Conservation (phyloP, 1,140 invertebrate species). For the Leguminivora glycinivorella region DNA sequence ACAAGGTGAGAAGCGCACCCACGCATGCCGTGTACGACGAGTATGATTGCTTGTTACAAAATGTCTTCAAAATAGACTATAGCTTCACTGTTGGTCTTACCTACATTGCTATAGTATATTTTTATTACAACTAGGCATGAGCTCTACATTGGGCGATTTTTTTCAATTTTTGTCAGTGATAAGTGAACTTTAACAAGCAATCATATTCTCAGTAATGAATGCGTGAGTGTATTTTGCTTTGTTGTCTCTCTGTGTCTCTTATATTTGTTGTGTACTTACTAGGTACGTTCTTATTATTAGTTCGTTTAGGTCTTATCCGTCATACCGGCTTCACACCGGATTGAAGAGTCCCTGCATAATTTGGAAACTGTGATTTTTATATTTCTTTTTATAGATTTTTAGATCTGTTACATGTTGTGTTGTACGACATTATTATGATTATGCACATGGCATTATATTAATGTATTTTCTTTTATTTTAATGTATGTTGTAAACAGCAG, state of each 20-base stretch:
- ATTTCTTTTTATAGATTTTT: slow-evolving; percentile 73
- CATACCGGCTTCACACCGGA: slow-evolving; percentile 68
- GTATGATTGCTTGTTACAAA: slow-evolving; percentile 60
- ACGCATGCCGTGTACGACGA: slow-evolving; percentile 63
- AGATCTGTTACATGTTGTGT: slow-evolving; percentile 76
- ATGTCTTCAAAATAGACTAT: slow-evolving; percentile 29
- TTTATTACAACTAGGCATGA: slow-evolving; percentile 4
- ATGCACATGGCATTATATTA: slow-evolving; percentile 23
- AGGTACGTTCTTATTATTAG: slow-evolving; percentile 63
- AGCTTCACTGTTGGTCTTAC: neutral
- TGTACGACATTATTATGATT: slow-evolving; percentile 49
- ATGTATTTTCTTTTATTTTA: slow-evolving; percentile 31
- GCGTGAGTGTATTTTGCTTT: slow-evolving; percentile 70
- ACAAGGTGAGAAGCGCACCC: slow-evolving; percentile 75
- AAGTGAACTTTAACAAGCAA: slow-evolving; percentile 45
- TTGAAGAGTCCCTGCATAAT: slow-evolving; percentile 78
- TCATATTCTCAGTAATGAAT: slow-evolving; percentile 66
- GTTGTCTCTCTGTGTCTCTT: slow-evolving; percentile 74
- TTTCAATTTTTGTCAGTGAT: neutral
- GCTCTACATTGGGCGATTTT: neutral
- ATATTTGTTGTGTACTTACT: slow-evolving; percentile 75
- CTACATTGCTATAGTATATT: neutral
- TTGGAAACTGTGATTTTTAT: slow-evolving; percentile 78
- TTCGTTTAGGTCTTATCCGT: slow-evolving; percentile 60
- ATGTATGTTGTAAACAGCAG: slow-evolving; percentile 37